Evolutionary conservation across 2,113 vertebrate species (phyloP).

Genomic region (Epinephelus cyanopodus): DNA sequence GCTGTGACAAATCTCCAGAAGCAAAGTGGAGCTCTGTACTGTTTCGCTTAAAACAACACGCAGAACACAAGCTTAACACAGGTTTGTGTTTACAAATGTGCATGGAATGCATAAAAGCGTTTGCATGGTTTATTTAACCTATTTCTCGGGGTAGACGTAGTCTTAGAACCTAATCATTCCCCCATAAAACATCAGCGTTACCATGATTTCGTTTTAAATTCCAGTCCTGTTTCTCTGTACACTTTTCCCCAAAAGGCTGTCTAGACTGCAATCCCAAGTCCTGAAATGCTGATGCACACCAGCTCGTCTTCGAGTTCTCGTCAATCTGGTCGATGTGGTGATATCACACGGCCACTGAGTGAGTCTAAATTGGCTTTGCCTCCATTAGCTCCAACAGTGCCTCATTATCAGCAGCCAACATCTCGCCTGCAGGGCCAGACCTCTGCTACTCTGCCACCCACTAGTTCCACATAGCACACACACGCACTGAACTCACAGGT

Average conservation of each 20-base stretch:
- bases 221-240: background rate
- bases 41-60: slow-evolving; percentile 27
- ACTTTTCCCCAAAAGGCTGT: slow-evolving; percentile 3
- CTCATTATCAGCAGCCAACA: slow-evolving; percentile 71
- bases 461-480: slow-evolving; percentile 20
- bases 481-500: slow-evolving; percentile 33
- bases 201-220: slow-evolving; percentile 40
- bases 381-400: slow-evolving; percentile 61
- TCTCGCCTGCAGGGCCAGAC: slow-evolving; percentile 67
- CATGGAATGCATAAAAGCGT: background rate
- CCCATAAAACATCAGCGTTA: background rate
- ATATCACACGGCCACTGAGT: slow-evolving; percentile 57
- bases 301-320: slow-evolving; percentile 49
- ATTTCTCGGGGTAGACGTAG: background rate
- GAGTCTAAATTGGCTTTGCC: slow-evolving; percentile 72
- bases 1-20: slow-evolving; percentile 70
- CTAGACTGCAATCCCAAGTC: slow-evolving; percentile 43
- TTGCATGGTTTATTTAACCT: slow-evolving; percentile 3
- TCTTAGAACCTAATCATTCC: background rate
- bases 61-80: slow-evolving; percentile 14
- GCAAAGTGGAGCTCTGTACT: slow-evolving; percentile 44
- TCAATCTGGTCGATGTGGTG: slow-evolving; percentile 54
- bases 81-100: slow-evolving; percentile 16
- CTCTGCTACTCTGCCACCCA: slow-evolving; percentile 48
- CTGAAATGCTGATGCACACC: slow-evolving; percentile 48